A percentile compares a stretch with the other conserved stretches of the same genome.
These are phyloP conservation scores for Falcaria lacertinaria DNA, from an alignment of 2,888 invertebrate genomes.

Conservation along the genomic window DNA sequence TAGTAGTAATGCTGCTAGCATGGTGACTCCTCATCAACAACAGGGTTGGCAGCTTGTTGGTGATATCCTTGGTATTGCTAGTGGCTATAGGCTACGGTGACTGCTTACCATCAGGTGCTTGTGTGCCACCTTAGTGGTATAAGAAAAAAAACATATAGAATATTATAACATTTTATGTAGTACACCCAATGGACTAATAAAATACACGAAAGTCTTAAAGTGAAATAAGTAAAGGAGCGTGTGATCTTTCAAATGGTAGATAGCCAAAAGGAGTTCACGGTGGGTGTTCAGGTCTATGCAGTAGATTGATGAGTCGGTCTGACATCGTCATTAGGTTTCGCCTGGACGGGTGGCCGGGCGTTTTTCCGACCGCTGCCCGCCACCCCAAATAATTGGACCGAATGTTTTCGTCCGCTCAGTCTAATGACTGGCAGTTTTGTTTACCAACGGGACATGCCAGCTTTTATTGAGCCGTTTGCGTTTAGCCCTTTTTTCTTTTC, in stretches of 20 bases:
- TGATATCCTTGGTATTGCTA: too few species aligned
- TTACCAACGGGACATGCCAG: conserved; percentile 63
- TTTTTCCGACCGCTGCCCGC: conserved; percentile 44
- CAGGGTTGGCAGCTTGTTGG: too few species aligned
- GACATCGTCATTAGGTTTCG: conserved; percentile 72
- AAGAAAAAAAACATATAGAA: too few species aligned
- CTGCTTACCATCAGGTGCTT: too few species aligned
- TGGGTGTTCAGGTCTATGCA: conserved; percentile 33
- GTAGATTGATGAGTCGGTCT: conserved; percentile 69
- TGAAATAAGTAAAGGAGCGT: background rate
- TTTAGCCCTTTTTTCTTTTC: conserved; percentile 30
- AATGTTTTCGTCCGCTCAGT: conserved; percentile 67
- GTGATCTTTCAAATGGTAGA: background rate
- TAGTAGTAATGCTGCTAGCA: too few species aligned
- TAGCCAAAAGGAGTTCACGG: background rate
- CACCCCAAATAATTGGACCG: conserved; percentile 66
- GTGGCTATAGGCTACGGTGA: too few species aligned
- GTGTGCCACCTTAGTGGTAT: too few species aligned
- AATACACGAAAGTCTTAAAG: background rate
- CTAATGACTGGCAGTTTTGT: conserved; percentile 76
- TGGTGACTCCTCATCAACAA: too few species aligned
- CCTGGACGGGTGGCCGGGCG: conserved; percentile 46
- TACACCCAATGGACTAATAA: too few species aligned
- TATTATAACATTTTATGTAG: too few species aligned
- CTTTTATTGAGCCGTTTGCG: conserved; percentile 70